Conservation (phyloP, 2,888 invertebrate species). For the Clitarchus hookeri region DNA sequence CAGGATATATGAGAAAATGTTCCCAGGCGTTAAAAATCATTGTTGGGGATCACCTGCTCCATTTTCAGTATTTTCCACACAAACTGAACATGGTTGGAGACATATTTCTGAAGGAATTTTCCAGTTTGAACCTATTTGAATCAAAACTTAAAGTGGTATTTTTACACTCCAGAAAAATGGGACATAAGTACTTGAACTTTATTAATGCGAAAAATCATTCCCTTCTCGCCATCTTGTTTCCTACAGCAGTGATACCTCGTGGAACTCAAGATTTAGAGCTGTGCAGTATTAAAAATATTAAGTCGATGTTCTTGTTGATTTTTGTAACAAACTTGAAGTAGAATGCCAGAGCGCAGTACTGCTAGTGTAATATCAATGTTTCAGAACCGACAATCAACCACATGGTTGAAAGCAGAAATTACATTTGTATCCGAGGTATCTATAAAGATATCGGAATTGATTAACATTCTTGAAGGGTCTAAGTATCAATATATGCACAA, state of each 20-base stretch:
- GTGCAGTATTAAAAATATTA: no score
- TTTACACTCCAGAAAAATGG: conserved; percentile 23
- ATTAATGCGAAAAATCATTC: not conserved
- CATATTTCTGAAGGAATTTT: conserved; percentile 17
- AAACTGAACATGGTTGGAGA: conserved; percentile 22
- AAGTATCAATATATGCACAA: not conserved
- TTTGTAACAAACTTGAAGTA: not conserved
- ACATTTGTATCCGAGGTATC: not conserved
- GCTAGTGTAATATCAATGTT: not conserved
- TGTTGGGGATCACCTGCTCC: conserved; percentile 11
- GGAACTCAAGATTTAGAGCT: not conserved
- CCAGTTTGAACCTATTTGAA: not conserved
- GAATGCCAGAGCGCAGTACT: not conserved
- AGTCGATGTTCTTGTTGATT: not conserved
- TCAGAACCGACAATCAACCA: not conserved
- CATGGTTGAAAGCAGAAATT: not conserved
- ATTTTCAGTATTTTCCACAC: conserved; percentile 23
- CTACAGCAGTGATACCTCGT: not conserved
- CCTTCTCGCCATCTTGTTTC: not conserved
- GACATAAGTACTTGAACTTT: not conserved
- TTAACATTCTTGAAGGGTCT: not conserved
- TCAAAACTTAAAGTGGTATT: conserved; percentile 4
- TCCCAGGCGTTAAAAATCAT: not conserved
- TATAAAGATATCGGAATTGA: not conserved
- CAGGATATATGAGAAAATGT: conserved; percentile 2